Evolutionary conservation across 2,888 invertebrate genomes (phyloP).

Genomic region (Mythimna loreyi): DNA sequence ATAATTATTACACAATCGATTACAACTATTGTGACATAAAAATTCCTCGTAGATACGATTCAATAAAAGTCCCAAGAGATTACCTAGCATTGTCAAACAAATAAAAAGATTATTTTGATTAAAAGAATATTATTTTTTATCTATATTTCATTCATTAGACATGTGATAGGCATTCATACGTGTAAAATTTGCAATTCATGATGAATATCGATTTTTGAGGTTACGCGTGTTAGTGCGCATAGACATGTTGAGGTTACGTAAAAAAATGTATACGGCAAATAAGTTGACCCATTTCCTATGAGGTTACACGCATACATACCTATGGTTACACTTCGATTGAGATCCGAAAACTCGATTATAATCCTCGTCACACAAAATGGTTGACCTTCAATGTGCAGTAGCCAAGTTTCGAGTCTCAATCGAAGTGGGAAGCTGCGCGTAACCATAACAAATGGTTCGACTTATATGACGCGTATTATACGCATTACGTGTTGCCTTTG

Average conservation of each 20-base stretch:
- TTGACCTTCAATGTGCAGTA: no score
- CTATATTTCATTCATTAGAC: conserved; percentile 22
- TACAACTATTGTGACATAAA: neutral
- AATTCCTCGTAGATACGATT: neutral
- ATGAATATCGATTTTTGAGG: neutral
- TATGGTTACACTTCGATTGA: no score
- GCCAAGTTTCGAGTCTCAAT: no score
- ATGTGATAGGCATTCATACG: conserved; percentile 2
- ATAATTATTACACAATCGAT: neutral
- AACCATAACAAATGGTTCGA: no score
- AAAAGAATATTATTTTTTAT: neutral
- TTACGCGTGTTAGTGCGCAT: neutral
- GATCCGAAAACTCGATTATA: no score
- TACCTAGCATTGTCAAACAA: neutral
- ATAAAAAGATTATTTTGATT: conserved; percentile 23
- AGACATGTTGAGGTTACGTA: neutral
- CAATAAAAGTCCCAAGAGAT: neutral
- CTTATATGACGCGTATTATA: no score
- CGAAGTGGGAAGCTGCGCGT: no score
- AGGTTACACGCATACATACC: no score
- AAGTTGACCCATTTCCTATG: no score
- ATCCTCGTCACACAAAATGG: no score
- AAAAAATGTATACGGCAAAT: no score
- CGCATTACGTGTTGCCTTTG: no score
- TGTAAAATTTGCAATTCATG: conserved; percentile 17